Conservation (phyloP, 1,140 invertebrate genomes). For the Hydropsyche tenuis region DNA sequence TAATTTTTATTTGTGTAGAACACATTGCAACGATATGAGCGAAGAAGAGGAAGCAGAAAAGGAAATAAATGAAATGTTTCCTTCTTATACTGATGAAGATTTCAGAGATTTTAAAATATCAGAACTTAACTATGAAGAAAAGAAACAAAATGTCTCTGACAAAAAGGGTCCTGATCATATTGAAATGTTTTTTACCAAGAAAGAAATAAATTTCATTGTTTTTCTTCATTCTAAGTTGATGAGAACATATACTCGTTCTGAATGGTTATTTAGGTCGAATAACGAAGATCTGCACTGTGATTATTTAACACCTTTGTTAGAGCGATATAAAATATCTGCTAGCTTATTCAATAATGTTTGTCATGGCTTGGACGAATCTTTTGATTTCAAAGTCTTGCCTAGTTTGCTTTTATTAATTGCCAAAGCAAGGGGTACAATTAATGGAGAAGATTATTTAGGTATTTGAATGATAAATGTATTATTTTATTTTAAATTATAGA, state of each 20-base stretch:
- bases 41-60: slow-evolving; percentile 77
- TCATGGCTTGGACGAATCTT: slow-evolving; percentile 60
- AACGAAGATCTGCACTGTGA: slow-evolving; percentile 56
- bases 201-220: slow-evolving; percentile 67
- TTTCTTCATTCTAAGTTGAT: slow-evolving; percentile 69
- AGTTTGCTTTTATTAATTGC: slow-evolving; percentile 62
- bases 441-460: slow-evolving; percentile 55
- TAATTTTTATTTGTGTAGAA: slow-evolving; percentile 54
- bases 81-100: slow-evolving; percentile 73
- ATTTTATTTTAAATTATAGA: not conserved
- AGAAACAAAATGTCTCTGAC: slow-evolving; percentile 16
- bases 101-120: slow-evolving; percentile 68
- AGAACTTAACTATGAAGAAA: slow-evolving; percentile 50
- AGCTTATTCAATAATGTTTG: slow-evolving; percentile 59
- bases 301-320: slow-evolving; percentile 64
- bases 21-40: slow-evolving; percentile 65
- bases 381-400: slow-evolving; percentile 63
- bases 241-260: slow-evolving; percentile 61
- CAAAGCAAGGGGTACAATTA: slow-evolving; percentile 56
- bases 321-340: slow-evolving; percentile 68
- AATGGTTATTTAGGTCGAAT: slow-evolving; percentile 64
- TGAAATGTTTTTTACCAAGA: slow-evolving; percentile 59
- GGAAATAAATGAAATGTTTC: slow-evolving; percentile 80
- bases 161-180: slow-evolving; percentile 45
- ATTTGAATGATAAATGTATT: not conserved